These are phyloP conservation scores for Macrostomum lignano DNA, from an alignment of 1,140 invertebrate genomes.

Conservation along the genomic window DNA sequence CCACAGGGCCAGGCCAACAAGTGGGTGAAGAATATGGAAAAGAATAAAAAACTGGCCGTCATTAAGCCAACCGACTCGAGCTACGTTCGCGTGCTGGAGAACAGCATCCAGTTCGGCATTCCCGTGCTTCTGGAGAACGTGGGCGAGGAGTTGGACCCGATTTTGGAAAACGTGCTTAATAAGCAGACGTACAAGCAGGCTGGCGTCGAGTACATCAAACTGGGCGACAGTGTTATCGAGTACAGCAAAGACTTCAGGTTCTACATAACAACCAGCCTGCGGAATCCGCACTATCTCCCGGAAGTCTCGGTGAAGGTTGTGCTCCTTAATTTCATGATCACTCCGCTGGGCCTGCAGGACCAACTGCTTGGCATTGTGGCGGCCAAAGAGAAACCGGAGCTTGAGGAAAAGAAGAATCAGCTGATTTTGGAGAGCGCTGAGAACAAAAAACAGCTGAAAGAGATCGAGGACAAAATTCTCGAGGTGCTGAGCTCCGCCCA, in stretches of 20 bases:
- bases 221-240: constrained; percentile 25
- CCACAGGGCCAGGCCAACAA: constrained; percentile 33
- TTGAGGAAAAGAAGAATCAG: constrained; percentile 28
- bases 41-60: constrained; percentile 20
- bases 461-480: constrained; percentile 75
- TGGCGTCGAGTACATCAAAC: constrained; percentile 25
- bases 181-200: constrained; percentile 25
- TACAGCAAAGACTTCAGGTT: constrained; percentile 24
- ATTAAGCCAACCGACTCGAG: constrained; percentile 25
- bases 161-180: constrained; percentile 24
- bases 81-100: constrained; percentile 24
- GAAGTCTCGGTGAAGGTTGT: constrained; percentile 28
- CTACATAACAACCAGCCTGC: constrained; percentile 26
- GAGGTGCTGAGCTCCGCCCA: constrained; percentile 44
- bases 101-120: constrained; percentile 26
- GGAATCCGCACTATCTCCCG: constrained; percentile 28
- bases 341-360: constrained; percentile 26
- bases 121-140: constrained; percentile 28
- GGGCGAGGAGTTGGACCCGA: constrained; percentile 26
- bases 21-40: constrained; percentile 66
- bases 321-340: constrained; percentile 29
- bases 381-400: constrained; percentile 26
- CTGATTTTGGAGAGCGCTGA: constrained; percentile 23
- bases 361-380: constrained; percentile 28
- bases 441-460: constrained; percentile 40